phyloP scores from a whole-genome alignment of 2,888 invertebrate species.

The Drosophila histrio region DNA sequence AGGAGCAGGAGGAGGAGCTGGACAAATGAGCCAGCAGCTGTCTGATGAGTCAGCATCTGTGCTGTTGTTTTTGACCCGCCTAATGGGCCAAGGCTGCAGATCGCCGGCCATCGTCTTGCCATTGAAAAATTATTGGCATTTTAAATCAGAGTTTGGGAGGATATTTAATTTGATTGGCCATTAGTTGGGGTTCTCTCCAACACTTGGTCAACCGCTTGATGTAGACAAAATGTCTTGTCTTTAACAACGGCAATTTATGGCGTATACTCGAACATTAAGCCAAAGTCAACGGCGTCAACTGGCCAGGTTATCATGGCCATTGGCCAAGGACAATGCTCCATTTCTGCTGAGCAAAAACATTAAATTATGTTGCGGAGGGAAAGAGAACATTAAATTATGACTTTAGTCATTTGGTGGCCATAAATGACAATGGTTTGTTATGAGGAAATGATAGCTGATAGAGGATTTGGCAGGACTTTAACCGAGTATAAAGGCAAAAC shows the following conservation, averaged over 20 bases:
- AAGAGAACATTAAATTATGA: conserved; percentile 45
- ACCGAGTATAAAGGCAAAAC: conserved; percentile 11
- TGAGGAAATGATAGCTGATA: conserved; percentile 43
- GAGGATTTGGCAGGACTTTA: conserved; percentile 59
- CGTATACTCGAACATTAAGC: conserved; percentile 40
- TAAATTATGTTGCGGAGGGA: conserved; percentile 53
- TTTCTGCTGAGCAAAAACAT: conserved; percentile 15
- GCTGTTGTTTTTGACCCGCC: conserved; percentile 20
- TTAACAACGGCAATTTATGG: conserved; percentile 60
- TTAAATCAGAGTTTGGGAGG: conserved; percentile 55
- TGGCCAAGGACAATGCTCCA: conserved; percentile 4
- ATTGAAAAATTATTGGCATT: conserved; percentile 68
- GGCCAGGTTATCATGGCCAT: conserved; percentile 33
- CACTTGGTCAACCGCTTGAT: conserved; percentile 31
- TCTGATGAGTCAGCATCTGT: conserved; percentile 68
- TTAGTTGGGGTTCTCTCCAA: conserved; percentile 22
- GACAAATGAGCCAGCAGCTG: conserved; percentile 72
- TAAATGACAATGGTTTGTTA: conserved; percentile 55
- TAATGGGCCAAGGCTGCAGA: conserved; percentile 38
- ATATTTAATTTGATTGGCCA: conserved; percentile 55
- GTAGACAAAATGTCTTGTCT: conserved; percentile 37
- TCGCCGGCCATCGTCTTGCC: conserved; percentile 14
- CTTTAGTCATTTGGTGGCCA: conserved; percentile 50
- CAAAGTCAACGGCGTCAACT: conserved; percentile 30
- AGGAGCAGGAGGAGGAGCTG: conserved; percentile 11